phyloP scores from a whole-genome alignment of 2,113 vertebrate genomes.

The Oncorhynchus gorbuscha region DNA sequence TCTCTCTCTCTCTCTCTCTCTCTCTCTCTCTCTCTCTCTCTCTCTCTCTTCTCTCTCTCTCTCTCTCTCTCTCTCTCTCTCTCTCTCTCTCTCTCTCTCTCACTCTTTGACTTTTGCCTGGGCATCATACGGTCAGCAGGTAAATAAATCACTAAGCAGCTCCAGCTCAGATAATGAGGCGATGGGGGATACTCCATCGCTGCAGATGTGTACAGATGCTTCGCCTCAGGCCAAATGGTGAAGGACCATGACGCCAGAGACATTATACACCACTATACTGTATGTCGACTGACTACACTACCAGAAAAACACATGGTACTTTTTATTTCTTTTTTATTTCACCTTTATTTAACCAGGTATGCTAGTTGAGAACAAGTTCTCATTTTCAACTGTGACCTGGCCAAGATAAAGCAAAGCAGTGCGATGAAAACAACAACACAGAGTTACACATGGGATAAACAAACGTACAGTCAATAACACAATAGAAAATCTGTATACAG shows the following conservation, averaged over 20 bases:
- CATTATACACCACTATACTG: constrained; percentile 35
- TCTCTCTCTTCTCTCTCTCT: constrained; percentile 11
- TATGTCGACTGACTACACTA: constrained; percentile 24
- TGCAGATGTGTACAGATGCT: constrained; percentile 71
- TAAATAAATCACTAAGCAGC: constrained; percentile 77
- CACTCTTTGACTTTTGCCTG: constrained; percentile 51
- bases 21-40: too few species aligned
- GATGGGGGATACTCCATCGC: constrained; percentile 60
- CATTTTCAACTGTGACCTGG: too few species aligned
- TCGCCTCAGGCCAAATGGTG: constrained; percentile 54
- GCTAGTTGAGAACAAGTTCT: too few species aligned
- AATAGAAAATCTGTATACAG: too few species aligned
- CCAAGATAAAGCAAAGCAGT: too few species aligned
- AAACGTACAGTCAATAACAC: too few species aligned
- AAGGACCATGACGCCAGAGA: constrained; percentile 37
- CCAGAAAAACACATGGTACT: neutral
- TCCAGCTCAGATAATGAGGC: constrained; percentile 74
- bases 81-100: constrained; percentile 23
- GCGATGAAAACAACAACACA: too few species aligned
- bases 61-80: constrained; percentile 35
- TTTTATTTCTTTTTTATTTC: too few species aligned
- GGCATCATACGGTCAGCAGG: constrained; percentile 59
- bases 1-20: constrained; percentile 42
- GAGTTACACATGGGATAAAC: too few species aligned
- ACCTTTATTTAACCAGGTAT: too few species aligned